These are phyloP conservation scores for Leptonema lineaticorne DNA, from an alignment of 1,140 invertebrate species.

Conservation along the genomic window DNA sequence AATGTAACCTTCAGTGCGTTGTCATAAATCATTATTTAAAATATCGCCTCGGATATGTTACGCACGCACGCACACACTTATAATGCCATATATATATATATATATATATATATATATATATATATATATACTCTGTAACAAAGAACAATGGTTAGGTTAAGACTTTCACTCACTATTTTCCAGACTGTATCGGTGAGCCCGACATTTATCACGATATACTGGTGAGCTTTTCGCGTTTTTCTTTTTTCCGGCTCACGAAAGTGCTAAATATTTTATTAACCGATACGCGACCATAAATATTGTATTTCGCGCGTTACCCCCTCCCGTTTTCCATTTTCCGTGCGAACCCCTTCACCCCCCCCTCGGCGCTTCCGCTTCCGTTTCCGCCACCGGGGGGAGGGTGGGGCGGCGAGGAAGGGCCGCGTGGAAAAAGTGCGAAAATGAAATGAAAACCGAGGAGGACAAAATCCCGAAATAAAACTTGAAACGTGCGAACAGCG, in stretches of 20 bases:
- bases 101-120: neutral
- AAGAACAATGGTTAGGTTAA: constrained; percentile 5
- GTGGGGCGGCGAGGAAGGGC: too few species aligned
- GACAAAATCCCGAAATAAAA: too few species aligned
- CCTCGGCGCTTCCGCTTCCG: too few species aligned
- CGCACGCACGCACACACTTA: neutral
- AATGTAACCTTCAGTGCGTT: constrained; percentile 1
- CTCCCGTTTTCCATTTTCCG: too few species aligned
- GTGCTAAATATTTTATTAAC: constrained; percentile 4
- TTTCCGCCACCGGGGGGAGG: too few species aligned
- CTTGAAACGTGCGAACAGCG: too few species aligned
- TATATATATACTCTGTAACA: neutral
- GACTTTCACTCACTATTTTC: neutral
- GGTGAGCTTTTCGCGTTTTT: neutral
- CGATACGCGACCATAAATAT: neutral
- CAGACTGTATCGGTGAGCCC: neutral
- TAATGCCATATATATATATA: neutral
- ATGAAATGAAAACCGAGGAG: too few species aligned
- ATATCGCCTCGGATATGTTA: neutral
- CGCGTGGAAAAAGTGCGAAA: too few species aligned
- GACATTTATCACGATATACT: constrained; percentile 8
- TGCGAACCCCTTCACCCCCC: too few species aligned
- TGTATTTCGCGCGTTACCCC: neutral
- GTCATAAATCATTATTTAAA: constrained; percentile 17
- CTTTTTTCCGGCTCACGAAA: neutral